phyloP scores from a whole-genome alignment of 2,888 invertebrate species.

The Drosophila falleni region DNA sequence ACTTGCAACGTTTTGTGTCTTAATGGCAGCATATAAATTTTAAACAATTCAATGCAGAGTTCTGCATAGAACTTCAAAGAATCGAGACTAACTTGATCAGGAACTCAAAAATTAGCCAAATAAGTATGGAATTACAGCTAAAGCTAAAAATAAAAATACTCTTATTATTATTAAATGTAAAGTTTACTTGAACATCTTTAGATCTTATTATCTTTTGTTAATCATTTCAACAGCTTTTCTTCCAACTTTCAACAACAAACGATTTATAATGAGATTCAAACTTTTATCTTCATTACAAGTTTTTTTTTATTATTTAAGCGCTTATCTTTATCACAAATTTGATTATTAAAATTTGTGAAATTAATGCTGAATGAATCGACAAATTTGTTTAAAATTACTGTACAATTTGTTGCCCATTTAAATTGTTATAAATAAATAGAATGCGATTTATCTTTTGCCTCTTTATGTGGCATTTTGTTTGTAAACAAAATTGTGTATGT shows the following conservation, averaged over 20 bases:
- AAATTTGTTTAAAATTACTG: conserved; percentile 39
- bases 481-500: conserved; percentile 55
- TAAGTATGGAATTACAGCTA: neutral
- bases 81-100: neutral
- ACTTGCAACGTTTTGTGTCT: conserved; percentile 44
- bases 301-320: conserved; percentile 18
- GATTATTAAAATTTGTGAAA: conserved; percentile 65
- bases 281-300: conserved; percentile 30
- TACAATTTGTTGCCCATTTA: conserved; percentile 66
- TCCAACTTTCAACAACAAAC: conserved; percentile 33
- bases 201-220: neutral
- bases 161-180: too few species aligned
- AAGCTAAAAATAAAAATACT: neutral
- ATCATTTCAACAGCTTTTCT: conserved; percentile 25
- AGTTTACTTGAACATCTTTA: too few species aligned
- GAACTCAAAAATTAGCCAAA: conserved; percentile 35
- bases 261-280: conserved; percentile 31
- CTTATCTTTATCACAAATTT: conserved; percentile 33
- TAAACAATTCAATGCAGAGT: conserved; percentile 35
- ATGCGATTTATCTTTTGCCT: conserved; percentile 25
- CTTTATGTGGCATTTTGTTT: conserved; percentile 18
- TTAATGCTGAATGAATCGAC: conserved; percentile 70
- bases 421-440: conserved; percentile 68
- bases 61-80: neutral
- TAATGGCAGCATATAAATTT: conserved; percentile 62